phyloP scores from a whole-genome alignment of 2,888 invertebrate genomes.

The Volucella inanis region DNA sequence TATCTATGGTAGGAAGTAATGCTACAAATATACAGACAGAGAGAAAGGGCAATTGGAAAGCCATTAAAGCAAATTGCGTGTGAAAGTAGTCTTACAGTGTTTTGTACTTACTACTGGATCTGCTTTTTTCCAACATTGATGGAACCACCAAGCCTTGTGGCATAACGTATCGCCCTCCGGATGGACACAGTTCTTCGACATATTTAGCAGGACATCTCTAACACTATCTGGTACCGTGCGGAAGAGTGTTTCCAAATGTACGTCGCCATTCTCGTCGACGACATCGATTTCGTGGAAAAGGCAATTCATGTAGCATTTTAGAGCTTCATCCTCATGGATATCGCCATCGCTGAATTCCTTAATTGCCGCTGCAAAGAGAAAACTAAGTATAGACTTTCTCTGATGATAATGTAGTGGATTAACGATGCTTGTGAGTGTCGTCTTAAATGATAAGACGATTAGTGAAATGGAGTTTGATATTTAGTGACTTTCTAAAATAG shows the following conservation, averaged over 20 bases:
- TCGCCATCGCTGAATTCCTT: constrained; percentile 79
- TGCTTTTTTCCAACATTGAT: constrained; percentile 79
- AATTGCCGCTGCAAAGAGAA: constrained; percentile 76
- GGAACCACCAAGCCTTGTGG: constrained; percentile 79
- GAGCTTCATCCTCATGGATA: constrained; percentile 78
- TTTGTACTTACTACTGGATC: constrained; percentile 78
- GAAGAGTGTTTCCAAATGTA: constrained; percentile 78
- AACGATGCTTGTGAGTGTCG: not conserved
- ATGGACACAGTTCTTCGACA: constrained; percentile 77
- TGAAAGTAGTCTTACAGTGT: constrained; percentile 14
- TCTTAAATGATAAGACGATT: too few relatives aligned
- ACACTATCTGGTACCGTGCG: constrained; percentile 76
- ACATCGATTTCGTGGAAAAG: constrained; percentile 78
- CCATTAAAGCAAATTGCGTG: constrained; percentile 47
- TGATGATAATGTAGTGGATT: constrained; percentile 39
- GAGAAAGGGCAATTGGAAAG: constrained; percentile 26
- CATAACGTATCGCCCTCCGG: constrained; percentile 78
- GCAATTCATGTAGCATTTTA: constrained; percentile 80
- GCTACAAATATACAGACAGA: constrained; percentile 56
- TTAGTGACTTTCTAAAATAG: too few relatives aligned
- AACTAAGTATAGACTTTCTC: constrained; percentile 16
- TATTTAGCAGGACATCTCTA: constrained; percentile 76
- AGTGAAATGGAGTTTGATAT: too few relatives aligned
- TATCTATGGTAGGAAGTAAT: constrained; percentile 75
- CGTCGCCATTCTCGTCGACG: constrained; percentile 78